Evolutionary conservation across 2,888 invertebrate genomes (phyloP), one percentile per base, ranked within the genome.

Genomic region (Cryptocephalus primarius): DNA sequence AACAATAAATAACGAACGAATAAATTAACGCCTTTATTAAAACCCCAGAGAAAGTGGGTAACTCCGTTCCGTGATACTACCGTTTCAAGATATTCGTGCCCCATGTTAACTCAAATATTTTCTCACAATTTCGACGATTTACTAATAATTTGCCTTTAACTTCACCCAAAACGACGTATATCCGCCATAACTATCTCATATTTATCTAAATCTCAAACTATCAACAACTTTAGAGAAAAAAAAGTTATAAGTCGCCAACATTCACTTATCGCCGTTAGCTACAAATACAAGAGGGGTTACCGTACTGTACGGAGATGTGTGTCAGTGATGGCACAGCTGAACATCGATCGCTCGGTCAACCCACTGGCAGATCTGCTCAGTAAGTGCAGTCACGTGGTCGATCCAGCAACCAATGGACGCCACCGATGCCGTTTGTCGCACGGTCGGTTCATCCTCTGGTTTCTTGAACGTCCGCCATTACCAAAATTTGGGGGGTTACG

Each of bases 401-500:
- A 72, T 76, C 73, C 73, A 74, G 73, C 71, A 75, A 75, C 74
- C 75, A 73, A 71, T 72, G 70, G 71, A 67, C 69, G 63, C 71
- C 70, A 71, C 72, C 74, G 75, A 70, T 71, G 75, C 73, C 67
- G 22, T 48, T 44, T 68, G 56, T 55, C 72, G 75, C 75, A 74
- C 75, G 75, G 72, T 50, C 43, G 71, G 53, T 72, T 71, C 62
- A 64, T 64, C 65, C 63, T 68, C 60, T 71, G 75, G 75, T 74
- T 75, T 72, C 76, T 77, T 75, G 76, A 76, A 76, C 74, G 74
- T 75, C 76, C 76, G 76, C 75, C 74, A 74, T 76, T 75, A 76
- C 75, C 75, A 45, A 76, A 76, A 74, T 73, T 59, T 74, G 73
- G 75, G 74, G 73, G 70, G 71, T 70, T 69, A 73, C 74, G 73